A percentile compares a stretch with the other conserved stretches of the same genome.
phyloP scores from a whole-genome alignment of 2,797 vertebrate species.

The Ibycter americanus region DNA sequence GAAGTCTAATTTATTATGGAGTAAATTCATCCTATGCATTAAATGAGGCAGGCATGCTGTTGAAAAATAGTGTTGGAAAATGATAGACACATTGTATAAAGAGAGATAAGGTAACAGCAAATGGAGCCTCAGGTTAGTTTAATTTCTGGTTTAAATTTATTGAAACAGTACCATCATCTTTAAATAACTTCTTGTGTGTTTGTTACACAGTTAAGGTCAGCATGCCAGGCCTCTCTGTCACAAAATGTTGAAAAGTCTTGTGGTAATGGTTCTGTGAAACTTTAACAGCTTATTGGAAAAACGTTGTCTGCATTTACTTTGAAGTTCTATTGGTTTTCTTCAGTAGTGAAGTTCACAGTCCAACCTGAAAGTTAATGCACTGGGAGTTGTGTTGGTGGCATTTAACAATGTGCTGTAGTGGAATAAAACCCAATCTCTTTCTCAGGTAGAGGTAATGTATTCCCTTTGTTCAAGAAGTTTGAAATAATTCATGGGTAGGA shows the following conservation, averaged over 20 bases:
- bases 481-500: background rate
- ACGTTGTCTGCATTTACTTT: background rate
- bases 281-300: background rate
- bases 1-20: background rate
- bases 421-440: background rate
- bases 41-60: background rate
- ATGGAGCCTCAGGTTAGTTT: background rate
- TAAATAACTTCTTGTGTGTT: background rate
- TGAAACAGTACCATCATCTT: background rate
- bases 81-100: background rate
- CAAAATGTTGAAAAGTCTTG: background rate
- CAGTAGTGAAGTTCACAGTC: background rate
- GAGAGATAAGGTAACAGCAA: background rate
- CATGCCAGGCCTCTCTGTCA: background rate
- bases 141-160: background rate
- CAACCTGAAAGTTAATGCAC: background rate
- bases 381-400: background rate
- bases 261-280: background rate
- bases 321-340: background rate
- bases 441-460: background rate
- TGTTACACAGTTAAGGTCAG: background rate
- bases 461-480: background rate
- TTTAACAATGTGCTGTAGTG: background rate
- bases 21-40: background rate
- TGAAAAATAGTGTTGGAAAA: background rate